Evolutionary conservation across 2,113 vertebrate species (phyloP).

Genomic region (Equus quagga): DNA sequence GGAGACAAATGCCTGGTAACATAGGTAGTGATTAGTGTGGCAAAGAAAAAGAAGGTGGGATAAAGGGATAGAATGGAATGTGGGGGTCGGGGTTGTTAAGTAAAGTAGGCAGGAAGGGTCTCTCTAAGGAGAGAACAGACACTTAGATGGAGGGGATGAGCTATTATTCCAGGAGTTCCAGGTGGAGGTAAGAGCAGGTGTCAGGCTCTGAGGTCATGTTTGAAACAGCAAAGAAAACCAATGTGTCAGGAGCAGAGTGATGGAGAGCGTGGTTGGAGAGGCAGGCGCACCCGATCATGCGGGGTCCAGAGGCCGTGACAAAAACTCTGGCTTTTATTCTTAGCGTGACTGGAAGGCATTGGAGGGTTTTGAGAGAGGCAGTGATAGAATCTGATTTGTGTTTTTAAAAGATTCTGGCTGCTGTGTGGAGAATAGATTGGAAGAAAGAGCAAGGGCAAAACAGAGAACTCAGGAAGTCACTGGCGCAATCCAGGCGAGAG

Average conservation of each 20-base stretch:
- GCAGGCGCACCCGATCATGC: fast-evolving
- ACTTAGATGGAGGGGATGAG: background rate
- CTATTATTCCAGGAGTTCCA: too few relatives aligned
- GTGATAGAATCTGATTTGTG: background rate
- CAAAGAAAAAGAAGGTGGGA: background rate
- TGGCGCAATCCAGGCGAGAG: too few relatives aligned
- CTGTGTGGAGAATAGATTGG: background rate
- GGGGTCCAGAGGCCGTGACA: fast-evolving
- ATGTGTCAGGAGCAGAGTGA: background rate
- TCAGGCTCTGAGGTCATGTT: background rate
- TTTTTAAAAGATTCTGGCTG: background rate
- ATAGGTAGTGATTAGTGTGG: background rate
- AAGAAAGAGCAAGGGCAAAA: background rate
- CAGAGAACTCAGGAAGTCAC: background rate
- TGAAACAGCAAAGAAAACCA: background rate
- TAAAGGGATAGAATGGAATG: background rate
- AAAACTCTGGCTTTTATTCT: background rate
- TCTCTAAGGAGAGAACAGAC: background rate
- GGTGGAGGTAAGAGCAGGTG: background rate
- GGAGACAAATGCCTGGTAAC: background rate
- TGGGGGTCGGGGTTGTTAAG: background rate
- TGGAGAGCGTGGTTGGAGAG: too few relatives aligned
- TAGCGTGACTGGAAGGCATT: background rate
- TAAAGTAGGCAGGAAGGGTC: background rate
- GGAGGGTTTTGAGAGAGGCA: background rate